Evolutionary conservation across 1,140 invertebrate species (phyloP).

Genomic region (Charaxes varanes): DNA sequence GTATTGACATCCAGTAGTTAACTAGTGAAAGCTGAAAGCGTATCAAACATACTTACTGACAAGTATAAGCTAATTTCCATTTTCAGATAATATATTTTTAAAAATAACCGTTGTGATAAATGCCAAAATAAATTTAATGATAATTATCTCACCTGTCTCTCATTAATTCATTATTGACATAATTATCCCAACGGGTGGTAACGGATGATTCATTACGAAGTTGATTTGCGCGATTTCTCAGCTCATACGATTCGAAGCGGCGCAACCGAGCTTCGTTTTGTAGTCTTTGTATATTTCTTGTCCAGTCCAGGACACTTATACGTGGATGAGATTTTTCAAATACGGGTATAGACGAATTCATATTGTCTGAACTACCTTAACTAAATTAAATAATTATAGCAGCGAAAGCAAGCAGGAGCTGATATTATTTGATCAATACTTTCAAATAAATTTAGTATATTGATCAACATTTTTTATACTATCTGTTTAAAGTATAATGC

Average conservation of each 20-base stretch:
- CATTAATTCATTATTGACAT: conserved; percentile 85
- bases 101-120: neutral
- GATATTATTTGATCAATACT: conserved; percentile 14
- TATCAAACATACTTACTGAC: too few relatives aligned
- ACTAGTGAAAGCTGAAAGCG: too few relatives aligned
- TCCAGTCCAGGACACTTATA: conserved; percentile 83
- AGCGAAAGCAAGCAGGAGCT: neutral
- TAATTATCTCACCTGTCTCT: conserved; percentile 76
- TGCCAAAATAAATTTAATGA: neutral
- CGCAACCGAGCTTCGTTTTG: conserved; percentile 79
- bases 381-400: too few relatives aligned
- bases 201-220: conserved; percentile 86
- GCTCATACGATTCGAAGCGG: conserved; percentile 77
- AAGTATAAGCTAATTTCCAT: too few relatives aligned
- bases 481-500: too few relatives aligned
- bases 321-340: conserved; percentile 81
- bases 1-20: too few relatives aligned
- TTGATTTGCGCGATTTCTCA: conserved; percentile 82
- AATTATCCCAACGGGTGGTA: conserved; percentile 88
- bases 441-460: neutral
- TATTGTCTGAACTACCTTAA: conserved; percentile 14
- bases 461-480: neutral
- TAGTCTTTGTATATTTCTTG: conserved; percentile 80
- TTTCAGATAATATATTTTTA: too few relatives aligned
- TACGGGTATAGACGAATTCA: conserved; percentile 67